Evolutionary conservation across 2,113 vertebrate genomes (phyloP).

Genomic region (Scopus umbretta): DNA sequence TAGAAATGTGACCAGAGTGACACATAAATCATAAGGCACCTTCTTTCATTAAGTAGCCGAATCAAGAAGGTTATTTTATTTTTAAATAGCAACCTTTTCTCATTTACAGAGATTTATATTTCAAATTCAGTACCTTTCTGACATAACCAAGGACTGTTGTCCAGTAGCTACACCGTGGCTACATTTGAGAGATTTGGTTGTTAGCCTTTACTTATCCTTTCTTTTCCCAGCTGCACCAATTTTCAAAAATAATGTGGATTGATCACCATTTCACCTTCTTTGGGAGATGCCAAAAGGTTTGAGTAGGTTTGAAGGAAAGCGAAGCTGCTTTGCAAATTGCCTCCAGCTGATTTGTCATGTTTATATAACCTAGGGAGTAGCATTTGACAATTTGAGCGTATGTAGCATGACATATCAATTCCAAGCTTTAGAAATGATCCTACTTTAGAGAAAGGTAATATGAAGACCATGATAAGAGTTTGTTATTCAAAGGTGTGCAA

Average conservation of each 20-base stretch:
- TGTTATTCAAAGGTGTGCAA: not conserved
- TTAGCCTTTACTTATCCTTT: not conserved
- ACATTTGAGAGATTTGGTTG: not conserved
- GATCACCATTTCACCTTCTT: not conserved
- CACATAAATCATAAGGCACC: not conserved
- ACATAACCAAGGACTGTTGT: not conserved
- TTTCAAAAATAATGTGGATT: not conserved
- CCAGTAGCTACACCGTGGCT: fast-evolving
- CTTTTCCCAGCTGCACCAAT: not conserved
- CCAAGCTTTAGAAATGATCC: not conserved
- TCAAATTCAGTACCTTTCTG: not conserved
- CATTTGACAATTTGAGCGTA: not conserved
- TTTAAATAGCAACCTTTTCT: not conserved
- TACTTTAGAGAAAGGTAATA: not conserved
- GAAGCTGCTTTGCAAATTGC: not conserved
- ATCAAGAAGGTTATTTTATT: not conserved
- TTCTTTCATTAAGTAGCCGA: not conserved
- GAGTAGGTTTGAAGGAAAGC: not conserved
- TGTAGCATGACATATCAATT: not conserved
- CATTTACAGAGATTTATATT: not conserved
- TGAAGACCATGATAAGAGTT: not conserved
- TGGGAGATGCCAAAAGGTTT: not conserved
- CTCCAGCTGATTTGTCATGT: not conserved
- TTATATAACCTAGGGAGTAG: not conserved
- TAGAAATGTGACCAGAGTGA: not conserved